Percentiles rank a stretch among this genome's conserved stretches.
phyloP scores from a whole-genome alignment of 2,113 vertebrate genomes.

The Heterocephalus glaber region DNA sequence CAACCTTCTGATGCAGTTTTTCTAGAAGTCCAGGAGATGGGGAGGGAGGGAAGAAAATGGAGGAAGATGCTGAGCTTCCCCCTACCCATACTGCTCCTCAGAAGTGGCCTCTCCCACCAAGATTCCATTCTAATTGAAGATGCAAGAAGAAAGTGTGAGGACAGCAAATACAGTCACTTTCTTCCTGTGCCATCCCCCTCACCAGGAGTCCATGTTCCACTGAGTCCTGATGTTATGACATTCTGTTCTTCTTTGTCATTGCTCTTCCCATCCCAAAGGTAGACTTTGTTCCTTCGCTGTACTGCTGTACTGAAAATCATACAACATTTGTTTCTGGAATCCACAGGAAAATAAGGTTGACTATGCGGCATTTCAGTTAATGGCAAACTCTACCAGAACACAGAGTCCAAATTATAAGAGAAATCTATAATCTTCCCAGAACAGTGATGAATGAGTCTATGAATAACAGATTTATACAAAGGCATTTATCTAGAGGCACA shows the following conservation, averaged over 20 bases:
- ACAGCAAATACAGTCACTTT: not conserved
- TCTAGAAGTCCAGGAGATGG: not conserved
- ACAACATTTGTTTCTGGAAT: not conserved
- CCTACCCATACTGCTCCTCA: not conserved
- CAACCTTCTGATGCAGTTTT: not conserved
- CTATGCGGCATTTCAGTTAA: not conserved
- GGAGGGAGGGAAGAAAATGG: not conserved
- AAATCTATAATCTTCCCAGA: not conserved
- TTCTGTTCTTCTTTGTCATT: not conserved
- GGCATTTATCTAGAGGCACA: not conserved
- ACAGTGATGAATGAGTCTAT: not conserved
- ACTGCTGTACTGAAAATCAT: not conserved
- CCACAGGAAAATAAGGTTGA: not conserved
- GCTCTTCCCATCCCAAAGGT: not conserved
- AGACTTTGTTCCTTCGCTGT: not conserved
- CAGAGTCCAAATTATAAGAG: slow-evolving; percentile 6
- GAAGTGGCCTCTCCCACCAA: not conserved
- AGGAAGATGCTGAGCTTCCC: not conserved
- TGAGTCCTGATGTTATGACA: not conserved
- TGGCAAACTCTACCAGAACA: not conserved
- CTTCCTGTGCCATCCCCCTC: not conserved
- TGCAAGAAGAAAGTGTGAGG: not conserved
- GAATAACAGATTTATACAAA: not conserved
- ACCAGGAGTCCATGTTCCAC: not conserved
- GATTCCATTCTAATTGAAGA: not conserved